Evolutionary conservation across 2,888 invertebrate species (phyloP), one percentile per base, ranked within the genome.

Genomic region (Pseudococcus viburni): DNA sequence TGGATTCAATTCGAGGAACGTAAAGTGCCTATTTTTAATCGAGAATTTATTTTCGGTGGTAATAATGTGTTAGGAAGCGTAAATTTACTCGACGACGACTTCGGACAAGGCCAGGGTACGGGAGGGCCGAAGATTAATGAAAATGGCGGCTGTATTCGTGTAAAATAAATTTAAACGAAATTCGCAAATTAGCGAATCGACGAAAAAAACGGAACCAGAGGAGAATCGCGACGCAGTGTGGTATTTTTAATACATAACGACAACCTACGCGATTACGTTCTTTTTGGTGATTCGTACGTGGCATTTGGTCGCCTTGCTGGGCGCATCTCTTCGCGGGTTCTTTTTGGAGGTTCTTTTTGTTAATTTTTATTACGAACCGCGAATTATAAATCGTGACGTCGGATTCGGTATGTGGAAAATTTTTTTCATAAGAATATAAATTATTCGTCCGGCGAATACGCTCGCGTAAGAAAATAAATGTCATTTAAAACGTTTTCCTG

Each of bases 401-500:
- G 26, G n/a, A n/a, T 39, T 26, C 80, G 39, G 22, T 11, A 42
- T 42, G 5, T 33, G 80, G 42, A 42, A 80, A 80, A 80, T 15
- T 42, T 42, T 77, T 39, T 46, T 85, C 64, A 85, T 85, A 85
- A 59, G 59, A 59, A 59, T 55, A 85, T 85, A 85, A 85, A 85
- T 85, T 85, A 85, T 83, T 48, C 42, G 6, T 33, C n/a, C 17
- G 85, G 55, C 86, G 86, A 33, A 48, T 73, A 77, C 15, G 19
- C 19, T 6, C 59, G 9, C 33, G 86, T 33, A 15, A 87, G 80
- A 87, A 87, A 83, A 87, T 87, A 80, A 87, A 87, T 87, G 77
- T 87, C 87, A 48, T 87, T 87, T 87, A 87, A 87, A 87, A 87
- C 87, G 87, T 55, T 87, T 51, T 87, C 55, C 77, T 87, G 87